Evolutionary conservation across 2,113 vertebrate genomes (phyloP).

Genomic region (Sorex fumeus): DNA sequence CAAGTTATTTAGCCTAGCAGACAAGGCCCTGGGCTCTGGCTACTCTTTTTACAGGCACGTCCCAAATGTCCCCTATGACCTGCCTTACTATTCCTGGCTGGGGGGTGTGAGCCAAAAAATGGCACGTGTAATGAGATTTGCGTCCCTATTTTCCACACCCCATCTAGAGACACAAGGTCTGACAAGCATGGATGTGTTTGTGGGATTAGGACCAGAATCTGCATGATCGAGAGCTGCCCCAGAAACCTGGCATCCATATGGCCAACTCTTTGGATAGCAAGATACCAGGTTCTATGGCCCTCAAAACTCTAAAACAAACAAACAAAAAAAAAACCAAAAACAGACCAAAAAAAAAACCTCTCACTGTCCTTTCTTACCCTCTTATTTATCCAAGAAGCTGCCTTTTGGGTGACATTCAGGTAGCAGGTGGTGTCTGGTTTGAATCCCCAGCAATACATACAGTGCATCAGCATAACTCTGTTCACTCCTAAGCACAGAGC

Average conservation of each 20-base stretch:
- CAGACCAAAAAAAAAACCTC: too few relatives aligned
- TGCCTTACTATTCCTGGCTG: background rate
- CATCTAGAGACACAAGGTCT: background rate
- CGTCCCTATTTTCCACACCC: background rate
- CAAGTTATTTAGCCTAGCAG: background rate
- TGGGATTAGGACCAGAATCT: background rate
- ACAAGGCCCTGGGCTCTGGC: background rate
- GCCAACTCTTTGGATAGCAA: background rate
- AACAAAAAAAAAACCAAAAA: too few relatives aligned
- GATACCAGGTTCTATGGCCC: background rate
- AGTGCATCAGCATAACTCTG: too few relatives aligned
- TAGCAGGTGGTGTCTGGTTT: background rate
- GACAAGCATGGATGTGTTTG: background rate
- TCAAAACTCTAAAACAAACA: too few relatives aligned
- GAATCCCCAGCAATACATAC: too few relatives aligned
- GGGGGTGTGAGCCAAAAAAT: background rate
- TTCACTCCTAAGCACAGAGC: too few relatives aligned
- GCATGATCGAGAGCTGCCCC: conserved; percentile 26
- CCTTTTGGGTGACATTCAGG: background rate
- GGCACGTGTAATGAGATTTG: background rate
- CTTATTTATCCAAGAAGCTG: too few relatives aligned
- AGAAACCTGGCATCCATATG: conserved; percentile 12
- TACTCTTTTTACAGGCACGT: background rate
- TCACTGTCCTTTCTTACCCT: background rate
- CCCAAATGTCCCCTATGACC: background rate